A percentile compares a stretch with the other conserved stretches of the same genome.
These are phyloP conservation scores for Fulica atra DNA, from an alignment of 2,113 vertebrate genomes.

Conservation along the genomic window DNA sequence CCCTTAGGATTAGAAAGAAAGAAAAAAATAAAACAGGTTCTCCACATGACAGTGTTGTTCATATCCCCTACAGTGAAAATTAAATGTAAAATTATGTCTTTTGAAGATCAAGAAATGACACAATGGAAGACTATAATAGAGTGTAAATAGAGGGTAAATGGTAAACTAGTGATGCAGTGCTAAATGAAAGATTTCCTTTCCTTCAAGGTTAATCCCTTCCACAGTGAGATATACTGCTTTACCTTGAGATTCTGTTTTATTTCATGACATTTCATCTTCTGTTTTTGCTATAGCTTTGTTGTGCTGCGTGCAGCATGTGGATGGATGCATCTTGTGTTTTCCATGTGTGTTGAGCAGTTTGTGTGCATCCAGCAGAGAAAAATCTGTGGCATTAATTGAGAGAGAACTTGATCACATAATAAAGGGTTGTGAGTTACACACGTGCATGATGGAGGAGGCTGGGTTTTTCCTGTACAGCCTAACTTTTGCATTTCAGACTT, in stretches of 20 bases:
- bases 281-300: background rate
- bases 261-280: background rate
- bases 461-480: background rate
- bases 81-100: background rate
- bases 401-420: background rate
- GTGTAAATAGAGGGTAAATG: background rate
- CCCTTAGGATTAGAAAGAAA: background rate
- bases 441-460: fast-evolving
- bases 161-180: background rate
- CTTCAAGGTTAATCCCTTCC: background rate
- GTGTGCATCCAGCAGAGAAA: background rate
- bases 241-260: background rate
- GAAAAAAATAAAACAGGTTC: background rate
- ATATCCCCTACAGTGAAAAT: background rate
- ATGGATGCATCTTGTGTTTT: background rate
- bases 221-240: background rate
- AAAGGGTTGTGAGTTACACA: background rate
- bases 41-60: background rate
- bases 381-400: background rate
- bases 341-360: background rate
- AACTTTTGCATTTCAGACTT: background rate
- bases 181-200: background rate
- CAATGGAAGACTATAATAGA: background rate
- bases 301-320: background rate
- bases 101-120: background rate